Percentiles rank a stretch among this genome's conserved stretches.
These are phyloP conservation scores for Chelonia mydas DNA, from an alignment of 2,797 vertebrate species.

Conservation along the genomic window DNA sequence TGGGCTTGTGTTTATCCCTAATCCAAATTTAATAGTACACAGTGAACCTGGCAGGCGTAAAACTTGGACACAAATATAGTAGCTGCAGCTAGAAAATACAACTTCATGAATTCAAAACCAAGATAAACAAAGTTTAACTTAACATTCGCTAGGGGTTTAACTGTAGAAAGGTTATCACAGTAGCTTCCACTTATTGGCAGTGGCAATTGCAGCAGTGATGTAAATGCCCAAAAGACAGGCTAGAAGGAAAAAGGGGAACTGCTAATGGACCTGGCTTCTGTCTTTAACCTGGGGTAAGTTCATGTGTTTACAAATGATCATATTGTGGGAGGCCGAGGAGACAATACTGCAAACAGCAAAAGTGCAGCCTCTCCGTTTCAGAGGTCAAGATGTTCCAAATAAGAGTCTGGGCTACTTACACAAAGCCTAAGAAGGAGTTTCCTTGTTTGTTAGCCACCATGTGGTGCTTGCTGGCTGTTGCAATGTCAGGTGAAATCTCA, in stretches of 20 bases:
- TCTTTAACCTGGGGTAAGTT: neutral
- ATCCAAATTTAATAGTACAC: conserved; percentile 40
- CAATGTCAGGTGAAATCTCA: conserved; percentile 39
- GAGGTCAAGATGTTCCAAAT: conserved; percentile 16
- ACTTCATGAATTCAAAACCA: conserved; percentile 33
- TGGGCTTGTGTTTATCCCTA: conserved; percentile 57
- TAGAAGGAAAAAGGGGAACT: neutral
- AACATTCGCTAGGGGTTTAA: conserved; percentile 33
- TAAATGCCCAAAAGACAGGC: neutral
- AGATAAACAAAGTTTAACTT: conserved; percentile 40
- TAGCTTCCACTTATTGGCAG: neutral
- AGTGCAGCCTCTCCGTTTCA: neutral
- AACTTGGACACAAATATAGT: conserved; percentile 43
- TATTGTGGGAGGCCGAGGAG: neutral
- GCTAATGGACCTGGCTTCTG: neutral
- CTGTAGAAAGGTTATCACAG: conserved; percentile 12
- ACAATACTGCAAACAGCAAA: neutral
- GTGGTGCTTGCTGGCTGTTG: conserved; percentile 35
- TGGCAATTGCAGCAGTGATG: neutral
- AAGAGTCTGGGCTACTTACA: conserved; percentile 24
- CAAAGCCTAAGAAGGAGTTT: conserved; percentile 45
- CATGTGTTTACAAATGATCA: neutral
- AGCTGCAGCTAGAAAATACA: neutral
- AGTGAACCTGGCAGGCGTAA: conserved; percentile 38
- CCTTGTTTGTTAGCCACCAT: conserved; percentile 33